These are phyloP conservation scores for Elaphurus davidianus DNA, from an alignment of 2,113 vertebrate genomes.

Conservation along the genomic window DNA sequence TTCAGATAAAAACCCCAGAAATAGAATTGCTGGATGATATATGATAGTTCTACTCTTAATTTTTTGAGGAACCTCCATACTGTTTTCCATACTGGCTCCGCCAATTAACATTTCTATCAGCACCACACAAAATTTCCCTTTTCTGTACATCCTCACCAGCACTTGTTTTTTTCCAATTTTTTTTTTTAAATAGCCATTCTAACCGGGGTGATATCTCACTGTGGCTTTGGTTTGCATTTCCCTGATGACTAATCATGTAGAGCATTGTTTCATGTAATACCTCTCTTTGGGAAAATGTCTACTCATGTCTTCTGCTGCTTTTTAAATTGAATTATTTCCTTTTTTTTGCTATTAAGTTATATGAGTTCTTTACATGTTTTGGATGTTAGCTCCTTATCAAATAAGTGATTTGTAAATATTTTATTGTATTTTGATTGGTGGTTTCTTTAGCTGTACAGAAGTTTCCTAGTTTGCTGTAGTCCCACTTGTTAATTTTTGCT, in stretches of 20 bases:
- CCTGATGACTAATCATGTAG: neutral
- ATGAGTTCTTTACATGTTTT: neutral
- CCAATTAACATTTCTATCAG: neutral
- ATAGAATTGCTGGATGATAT: neutral
- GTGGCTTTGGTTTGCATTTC: neutral
- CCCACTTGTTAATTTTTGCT: neutral
- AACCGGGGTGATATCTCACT: no score
- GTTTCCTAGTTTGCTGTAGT: neutral
- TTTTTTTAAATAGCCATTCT: neutral
- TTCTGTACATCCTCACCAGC: neutral
- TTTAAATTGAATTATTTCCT: neutral
- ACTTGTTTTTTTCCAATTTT: neutral
- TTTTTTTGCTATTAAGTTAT: neutral
- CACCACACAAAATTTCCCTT: neutral
- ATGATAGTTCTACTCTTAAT: neutral
- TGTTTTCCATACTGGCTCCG: neutral
- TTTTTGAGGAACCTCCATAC: neutral
- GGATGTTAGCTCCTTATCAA: neutral
- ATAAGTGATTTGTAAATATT: neutral
- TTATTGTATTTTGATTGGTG: neutral
- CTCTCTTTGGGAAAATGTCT: neutral
- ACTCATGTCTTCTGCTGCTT: neutral
- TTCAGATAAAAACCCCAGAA: neutral
- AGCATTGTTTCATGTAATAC: neutral
- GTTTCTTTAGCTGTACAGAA: neutral